phyloP scores from a whole-genome alignment of 2,797 vertebrate species.

The Acropternis orthonyx region DNA sequence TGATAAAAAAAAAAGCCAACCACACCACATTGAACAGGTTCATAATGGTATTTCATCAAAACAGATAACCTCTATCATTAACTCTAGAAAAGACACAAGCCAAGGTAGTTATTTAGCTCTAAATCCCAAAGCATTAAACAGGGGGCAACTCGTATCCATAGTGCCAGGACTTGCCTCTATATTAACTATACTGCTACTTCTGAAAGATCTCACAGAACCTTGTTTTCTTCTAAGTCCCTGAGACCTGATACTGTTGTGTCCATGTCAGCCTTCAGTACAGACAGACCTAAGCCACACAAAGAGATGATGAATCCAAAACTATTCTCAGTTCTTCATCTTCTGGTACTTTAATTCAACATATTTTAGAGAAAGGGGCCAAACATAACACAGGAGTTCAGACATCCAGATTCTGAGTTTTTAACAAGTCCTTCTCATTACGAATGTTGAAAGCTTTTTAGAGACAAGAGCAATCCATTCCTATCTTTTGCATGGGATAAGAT shows the following conservation, averaged over 20 bases:
- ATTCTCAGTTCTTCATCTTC: not conserved
- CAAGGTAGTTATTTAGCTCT: not conserved
- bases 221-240: not conserved
- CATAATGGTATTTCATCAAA: not conserved
- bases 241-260: not conserved
- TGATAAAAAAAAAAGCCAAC: not conserved
- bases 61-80: not conserved
- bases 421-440: not conserved
- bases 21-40: not conserved
- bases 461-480: not conserved
- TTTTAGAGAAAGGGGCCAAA: not conserved
- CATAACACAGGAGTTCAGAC: rapidly evolving
- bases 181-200: not conserved
- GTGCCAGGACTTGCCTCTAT: not conserved
- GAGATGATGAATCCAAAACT: not conserved
- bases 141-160: not conserved
- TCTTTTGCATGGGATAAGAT: slow-evolving; percentile 7
- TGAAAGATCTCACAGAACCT: not conserved
- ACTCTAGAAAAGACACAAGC: not conserved
- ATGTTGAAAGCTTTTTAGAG: not conserved
- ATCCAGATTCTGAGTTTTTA: not conserved
- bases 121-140: not conserved
- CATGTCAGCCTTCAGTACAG: not conserved
- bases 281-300: not conserved
- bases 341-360: not conserved